phyloP scores from a whole-genome alignment of 23 tunicate species.

The Botrylloides violaceus region DNA sequence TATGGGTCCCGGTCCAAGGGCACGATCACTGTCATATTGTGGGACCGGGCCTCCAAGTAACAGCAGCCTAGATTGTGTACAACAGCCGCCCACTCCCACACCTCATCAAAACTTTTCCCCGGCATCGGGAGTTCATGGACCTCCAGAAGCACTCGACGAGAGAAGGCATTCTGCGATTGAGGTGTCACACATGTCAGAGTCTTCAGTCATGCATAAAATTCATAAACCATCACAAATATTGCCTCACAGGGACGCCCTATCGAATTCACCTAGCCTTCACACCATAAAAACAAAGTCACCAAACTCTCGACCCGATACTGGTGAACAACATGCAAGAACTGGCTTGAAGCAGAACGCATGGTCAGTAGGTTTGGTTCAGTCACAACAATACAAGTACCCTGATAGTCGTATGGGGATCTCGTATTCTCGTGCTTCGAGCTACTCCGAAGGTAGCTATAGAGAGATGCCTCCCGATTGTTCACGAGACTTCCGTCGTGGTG shows the following conservation, averaged over 20 bases:
- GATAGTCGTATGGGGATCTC: too few relatives aligned
- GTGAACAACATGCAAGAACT: background rate
- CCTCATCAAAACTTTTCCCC: conserved; percentile 17
- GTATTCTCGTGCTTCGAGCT: too few relatives aligned
- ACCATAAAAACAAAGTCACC: background rate
- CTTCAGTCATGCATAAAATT: background rate
- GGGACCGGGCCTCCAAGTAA: conserved; percentile 13
- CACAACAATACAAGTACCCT: background rate
- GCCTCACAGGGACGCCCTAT: background rate
- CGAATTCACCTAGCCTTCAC: background rate
- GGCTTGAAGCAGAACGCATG: background rate
- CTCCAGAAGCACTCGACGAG: background rate
- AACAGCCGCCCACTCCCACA: conserved; percentile 9
- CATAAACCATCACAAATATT: background rate
- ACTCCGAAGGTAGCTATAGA: too few relatives aligned
- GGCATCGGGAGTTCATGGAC: background rate
- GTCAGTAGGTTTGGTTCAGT: background rate
- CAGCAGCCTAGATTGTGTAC: conserved; percentile 5
- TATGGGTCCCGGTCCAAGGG: background rate
- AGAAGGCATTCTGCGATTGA: background rate
- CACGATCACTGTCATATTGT: conserved; percentile 15
- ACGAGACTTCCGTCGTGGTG: background rate
- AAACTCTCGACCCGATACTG: background rate
- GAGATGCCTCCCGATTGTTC: too few relatives aligned
- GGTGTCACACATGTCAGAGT: background rate